Base-by-base conservation (phyloP, 2,797 vertebrate species). In the Artibeus jamaicensis region DNA sequence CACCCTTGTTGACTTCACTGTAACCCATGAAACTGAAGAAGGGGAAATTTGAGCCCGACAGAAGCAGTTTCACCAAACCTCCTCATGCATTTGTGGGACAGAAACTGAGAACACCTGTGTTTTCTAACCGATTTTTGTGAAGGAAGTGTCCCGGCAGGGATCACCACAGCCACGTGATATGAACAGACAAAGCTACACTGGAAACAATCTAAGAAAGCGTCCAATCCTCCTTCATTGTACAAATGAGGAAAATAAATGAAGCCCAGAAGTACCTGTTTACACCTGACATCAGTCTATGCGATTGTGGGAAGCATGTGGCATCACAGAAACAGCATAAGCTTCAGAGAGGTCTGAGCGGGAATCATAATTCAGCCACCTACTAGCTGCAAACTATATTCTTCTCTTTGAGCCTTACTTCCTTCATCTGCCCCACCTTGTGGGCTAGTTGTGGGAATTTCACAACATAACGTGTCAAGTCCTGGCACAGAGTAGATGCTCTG, bases 1-100 rank as follows among this genome's bases (percentile, higher is more conserved):
- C 26, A 85, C 34, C 96, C 68, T 87, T 79, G 73, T 78, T 94
- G 92, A 90, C 85, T 96, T 87, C 77, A 65, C 21, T 65, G 11
- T 42, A 90, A 97, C 29, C 86, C 77, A 74, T 65, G 94, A 97
- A 97, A 96, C 95, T 12, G 14, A 93, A 96, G 97, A 88, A 94
- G 22, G 71, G 46, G 95, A 96, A 96, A 94, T 67, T 15, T 53
- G 95, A 95, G 67, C 88, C 81, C 68, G 65, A 22, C 9, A 32
- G 81, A 89, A 6, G 83, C 50, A 57, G 86, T 96, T 96, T 95
- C 67, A 48, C 50, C 26, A 92, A 89, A 71, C 89, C 81, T 78
- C 87, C 48, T 87, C 89, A 84, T 85, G 50, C 18, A 55, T 89
- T 92, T 78, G n/a, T 94, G 76, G 2, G 53, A 50, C 39, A 74